A percentile compares a stretch with the other conserved stretches of the same genome.
These are phyloP conservation scores for Drosophila subsilvestris DNA, from an alignment of 2,888 invertebrate genomes.

Conservation along the genomic window DNA sequence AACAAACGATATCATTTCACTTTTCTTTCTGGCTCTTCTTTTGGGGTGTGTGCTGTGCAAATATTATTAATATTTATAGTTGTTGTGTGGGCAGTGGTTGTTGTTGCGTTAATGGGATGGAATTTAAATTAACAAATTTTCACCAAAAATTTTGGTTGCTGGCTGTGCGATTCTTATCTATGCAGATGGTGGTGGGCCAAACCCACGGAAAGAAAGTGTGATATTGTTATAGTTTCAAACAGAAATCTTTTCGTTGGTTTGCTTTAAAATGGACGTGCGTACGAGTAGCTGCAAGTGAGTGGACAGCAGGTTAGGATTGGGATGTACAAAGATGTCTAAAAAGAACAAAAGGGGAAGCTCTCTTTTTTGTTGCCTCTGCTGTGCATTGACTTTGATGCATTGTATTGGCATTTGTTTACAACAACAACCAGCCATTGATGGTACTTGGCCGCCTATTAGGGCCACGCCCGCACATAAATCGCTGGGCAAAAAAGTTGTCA, in stretches of 20 bases:
- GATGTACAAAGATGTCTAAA: not conserved
- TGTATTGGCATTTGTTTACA: constrained; percentile 1
- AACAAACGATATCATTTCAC: constrained; percentile 70
- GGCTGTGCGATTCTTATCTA: constrained; percentile 54
- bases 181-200: constrained; percentile 45
- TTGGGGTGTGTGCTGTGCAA: constrained; percentile 27
- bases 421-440: not conserved
- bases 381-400: constrained; percentile 13
- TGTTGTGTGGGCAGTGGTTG: constrained; percentile 29
- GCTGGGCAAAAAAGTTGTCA: constrained; percentile 8
- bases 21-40: constrained; percentile 52
- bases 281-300: not conserved
- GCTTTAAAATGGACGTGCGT: not conserved
- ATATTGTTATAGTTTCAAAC: constrained; percentile 14
- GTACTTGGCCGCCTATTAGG: not conserved
- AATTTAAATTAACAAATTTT: constrained; percentile 77
- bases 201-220: constrained; percentile 55
- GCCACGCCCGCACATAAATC: constrained; percentile 20
- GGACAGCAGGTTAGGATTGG: not conserved
- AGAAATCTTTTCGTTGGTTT: not conserved
- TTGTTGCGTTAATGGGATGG: constrained; percentile 54
- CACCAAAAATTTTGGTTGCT: constrained; percentile 28
- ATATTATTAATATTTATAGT: constrained; percentile 52
- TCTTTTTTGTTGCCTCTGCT: not conserved
- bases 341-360: not conserved